Evolutionary conservation across 2,888 invertebrate species (phyloP).

Genomic region (Watsonalla binaria): DNA sequence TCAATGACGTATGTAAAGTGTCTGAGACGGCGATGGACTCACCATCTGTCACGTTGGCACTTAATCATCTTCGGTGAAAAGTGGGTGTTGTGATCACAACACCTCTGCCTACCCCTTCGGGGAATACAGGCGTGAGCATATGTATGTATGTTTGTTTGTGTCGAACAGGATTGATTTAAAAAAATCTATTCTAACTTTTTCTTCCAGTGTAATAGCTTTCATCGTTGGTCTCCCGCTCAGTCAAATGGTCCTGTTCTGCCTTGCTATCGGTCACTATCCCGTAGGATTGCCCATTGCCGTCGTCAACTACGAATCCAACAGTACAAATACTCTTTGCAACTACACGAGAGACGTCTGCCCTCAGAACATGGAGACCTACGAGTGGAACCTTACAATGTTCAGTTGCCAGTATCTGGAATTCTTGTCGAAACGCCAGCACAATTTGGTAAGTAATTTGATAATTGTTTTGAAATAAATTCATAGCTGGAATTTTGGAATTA

Average conservation of each 20-base stretch:
- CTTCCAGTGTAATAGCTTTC: conserved; percentile 86
- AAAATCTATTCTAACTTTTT: background rate
- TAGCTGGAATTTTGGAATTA: background rate
- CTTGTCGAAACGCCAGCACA: conserved; percentile 82
- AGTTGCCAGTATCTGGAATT: conserved; percentile 89
- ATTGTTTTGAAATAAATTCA: background rate
- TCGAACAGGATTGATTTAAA: too few relatives aligned
- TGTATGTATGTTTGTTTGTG: too few relatives aligned
- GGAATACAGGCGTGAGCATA: too few relatives aligned
- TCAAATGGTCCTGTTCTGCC: conserved; percentile 92
- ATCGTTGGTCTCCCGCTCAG: conserved; percentile 91
- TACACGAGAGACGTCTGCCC: conserved; percentile 77
- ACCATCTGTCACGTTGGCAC: too few relatives aligned
- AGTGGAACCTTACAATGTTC: conserved; percentile 80
- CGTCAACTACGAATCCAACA: conserved; percentile 86
- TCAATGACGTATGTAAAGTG: too few relatives aligned
- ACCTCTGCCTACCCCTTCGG: too few relatives aligned
- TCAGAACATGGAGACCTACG: conserved; percentile 49
- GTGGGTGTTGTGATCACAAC: too few relatives aligned
- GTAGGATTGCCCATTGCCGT: conserved; percentile 86
- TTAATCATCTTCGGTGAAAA: too few relatives aligned
- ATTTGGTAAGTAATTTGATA: conserved; percentile 77
- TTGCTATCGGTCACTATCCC: conserved; percentile 93
- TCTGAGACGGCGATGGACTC: too few relatives aligned
- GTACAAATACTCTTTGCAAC: conserved; percentile 61